These are phyloP conservation scores for Cosmopolites sordidus DNA, from an alignment of 2,888 invertebrate species.

Conservation along the genomic window DNA sequence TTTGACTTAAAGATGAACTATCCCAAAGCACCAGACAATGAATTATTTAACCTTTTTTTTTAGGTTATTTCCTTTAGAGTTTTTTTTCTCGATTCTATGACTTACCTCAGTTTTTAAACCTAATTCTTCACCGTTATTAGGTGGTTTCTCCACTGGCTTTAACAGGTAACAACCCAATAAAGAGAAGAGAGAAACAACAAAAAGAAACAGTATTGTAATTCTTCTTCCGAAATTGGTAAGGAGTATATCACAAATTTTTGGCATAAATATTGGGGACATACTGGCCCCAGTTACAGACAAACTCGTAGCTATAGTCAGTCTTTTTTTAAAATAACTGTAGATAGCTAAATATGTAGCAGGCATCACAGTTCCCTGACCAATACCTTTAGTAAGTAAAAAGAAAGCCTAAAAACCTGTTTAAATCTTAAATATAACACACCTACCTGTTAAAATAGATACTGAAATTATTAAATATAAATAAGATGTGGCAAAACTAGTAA, in stretches of 20 bases:
- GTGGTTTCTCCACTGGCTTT: constrained; percentile 44
- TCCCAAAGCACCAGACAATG: too few species aligned
- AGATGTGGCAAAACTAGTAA: constrained; percentile 46
- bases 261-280: constrained; percentile 51
- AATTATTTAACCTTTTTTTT: too few species aligned
- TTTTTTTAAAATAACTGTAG: constrained; percentile 51
- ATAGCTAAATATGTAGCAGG: constrained; percentile 50
- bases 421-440: constrained; percentile 17
- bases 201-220: constrained; percentile 51
- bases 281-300: constrained; percentile 50
- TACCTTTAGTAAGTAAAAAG: constrained; percentile 45
- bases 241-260: constrained; percentile 48
- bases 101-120: not conserved
- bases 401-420: not conserved
- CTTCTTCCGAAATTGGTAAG: constrained; percentile 45
- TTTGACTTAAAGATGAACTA: too few species aligned
- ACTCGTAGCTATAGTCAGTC: constrained; percentile 50
- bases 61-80: too few species aligned
- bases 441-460: constrained; percentile 43
- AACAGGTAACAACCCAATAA: constrained; percentile 49
- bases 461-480: constrained; percentile 46
- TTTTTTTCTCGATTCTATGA: too few species aligned
- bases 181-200: constrained; percentile 50
- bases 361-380: constrained; percentile 49
- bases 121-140: constrained; percentile 10